Evolutionary conservation across 2,888 invertebrate genomes (phyloP).

Genomic region (Macrosiphum euphorbiae): DNA sequence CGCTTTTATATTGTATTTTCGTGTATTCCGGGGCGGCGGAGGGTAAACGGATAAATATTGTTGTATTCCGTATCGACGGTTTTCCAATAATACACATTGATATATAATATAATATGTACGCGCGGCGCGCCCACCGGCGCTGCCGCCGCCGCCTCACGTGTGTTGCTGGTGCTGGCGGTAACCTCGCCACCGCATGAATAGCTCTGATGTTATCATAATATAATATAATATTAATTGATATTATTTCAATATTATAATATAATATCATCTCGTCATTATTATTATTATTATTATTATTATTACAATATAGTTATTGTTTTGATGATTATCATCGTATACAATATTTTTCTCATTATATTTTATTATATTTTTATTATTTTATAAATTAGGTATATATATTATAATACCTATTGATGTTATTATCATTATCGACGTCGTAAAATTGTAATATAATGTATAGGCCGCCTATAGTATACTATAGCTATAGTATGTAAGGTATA

Average conservation of each 20-base stretch:
- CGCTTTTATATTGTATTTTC: slow-evolving; percentile 45
- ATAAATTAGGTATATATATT: no score
- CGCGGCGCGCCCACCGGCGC: background rate
- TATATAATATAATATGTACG: background rate
- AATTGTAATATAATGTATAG: background rate
- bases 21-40: slow-evolving; percentile 53
- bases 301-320: background rate
- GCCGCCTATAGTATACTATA: background rate
- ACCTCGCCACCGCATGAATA: background rate
- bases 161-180: background rate
- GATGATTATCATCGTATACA: no score
- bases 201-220: background rate
- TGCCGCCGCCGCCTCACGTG: background rate
- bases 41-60: slow-evolving; percentile 44
- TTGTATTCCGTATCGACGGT: slow-evolving; percentile 56
- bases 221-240: no score
- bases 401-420: background rate
- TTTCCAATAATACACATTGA: slow-evolving; percentile 40
- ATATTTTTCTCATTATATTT: no score
- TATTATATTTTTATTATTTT: no score
- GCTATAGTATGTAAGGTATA: no score
- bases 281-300: background rate
- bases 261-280: background rate
- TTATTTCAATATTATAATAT: no score
- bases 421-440: background rate